Evolutionary conservation across 2,888 invertebrate species (phyloP), one percentile per base, ranked within the genome.

Genomic region (Dryobotodes eremita): DNA sequence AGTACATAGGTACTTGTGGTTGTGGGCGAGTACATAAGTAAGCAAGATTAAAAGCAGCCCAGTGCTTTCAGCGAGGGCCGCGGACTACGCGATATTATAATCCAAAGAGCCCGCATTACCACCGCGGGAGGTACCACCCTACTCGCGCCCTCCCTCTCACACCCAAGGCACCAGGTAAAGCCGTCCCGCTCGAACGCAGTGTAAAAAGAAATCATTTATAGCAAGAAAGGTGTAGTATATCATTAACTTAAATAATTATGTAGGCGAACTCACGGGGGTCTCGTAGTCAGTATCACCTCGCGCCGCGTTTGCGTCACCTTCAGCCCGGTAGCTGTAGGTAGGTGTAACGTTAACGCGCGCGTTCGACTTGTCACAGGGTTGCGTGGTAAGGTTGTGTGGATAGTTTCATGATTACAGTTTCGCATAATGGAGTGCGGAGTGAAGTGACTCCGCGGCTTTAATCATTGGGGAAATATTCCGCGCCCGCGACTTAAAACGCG

Each of bases 181-280:
- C 55, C 83, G 36, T 93, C 94, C 79, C 90, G 2, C 85, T 94
- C 92, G 23, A 90, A 83, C 93, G 78, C 86, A 78, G 70, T 85
- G 89, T 88, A 91, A 93, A 95, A 95, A 94, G 90, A 95, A 96
- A 94, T 94, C 92, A 95, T 95, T 96, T 95, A 94, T 90, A 90
- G 88, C 92, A 92, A 92, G 93, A 93, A 94, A 95, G 94, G 94
- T 95, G 95, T 95, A 94, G 93, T 94, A 95, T 95, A 96, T 96
- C 95, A 96, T 96, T 96, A 96, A 94, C 94, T 96, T 94, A 95
- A 96, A 96, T 96, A 96, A 96, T 96, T 95, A 96, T 93, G 94
- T 93, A 91, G 93, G 92, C 92, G 94, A 91, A 91, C 90, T 89
- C 85, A 88, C 79, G 80, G 64, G 81, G 79, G 13, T n/a, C 23